A percentile compares a stretch with the other conserved stretches of the same genome.
Evolutionary conservation across 2,888 invertebrate species (phyloP).

Genomic region (Kryphioiulus occultus): DNA sequence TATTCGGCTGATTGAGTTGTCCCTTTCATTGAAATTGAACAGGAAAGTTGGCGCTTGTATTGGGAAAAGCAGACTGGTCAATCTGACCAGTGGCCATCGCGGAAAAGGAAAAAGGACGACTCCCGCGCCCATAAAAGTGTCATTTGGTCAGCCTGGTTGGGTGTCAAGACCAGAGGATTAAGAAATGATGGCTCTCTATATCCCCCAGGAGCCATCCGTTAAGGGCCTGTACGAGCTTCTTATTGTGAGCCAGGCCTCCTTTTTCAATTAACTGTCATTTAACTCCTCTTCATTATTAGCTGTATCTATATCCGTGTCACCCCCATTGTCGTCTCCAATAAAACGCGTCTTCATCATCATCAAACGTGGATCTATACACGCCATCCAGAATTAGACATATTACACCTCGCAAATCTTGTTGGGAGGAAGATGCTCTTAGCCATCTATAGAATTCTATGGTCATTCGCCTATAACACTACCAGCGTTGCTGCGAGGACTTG

Average conservation of each 20-base stretch:
- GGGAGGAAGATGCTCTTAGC: not conserved
- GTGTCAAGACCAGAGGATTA: constrained; percentile 24
- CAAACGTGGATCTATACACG: constrained; percentile 10
- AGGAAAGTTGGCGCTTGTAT: not conserved
- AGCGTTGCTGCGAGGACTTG: no score
- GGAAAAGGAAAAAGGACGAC: not conserved
- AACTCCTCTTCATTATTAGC: constrained; percentile 31
- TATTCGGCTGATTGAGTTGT: constrained; percentile 35
- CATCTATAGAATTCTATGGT: not conserved
- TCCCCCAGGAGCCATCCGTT: constrained; percentile 29
- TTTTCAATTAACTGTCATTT: constrained; percentile 35
- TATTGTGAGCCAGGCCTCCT: constrained; percentile 10
- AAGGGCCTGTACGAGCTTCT: not conserved
- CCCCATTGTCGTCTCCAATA: constrained; percentile 26
- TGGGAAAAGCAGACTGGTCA: not conserved
- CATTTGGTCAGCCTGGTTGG: constrained; percentile 33
- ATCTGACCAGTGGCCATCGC: not conserved
- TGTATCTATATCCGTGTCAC: constrained; percentile 35
- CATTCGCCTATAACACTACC: not conserved
- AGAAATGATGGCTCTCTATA: constrained; percentile 25
- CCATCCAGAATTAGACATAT: constrained; percentile 18
- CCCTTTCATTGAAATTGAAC: not conserved
- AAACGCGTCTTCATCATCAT: constrained; percentile 35
- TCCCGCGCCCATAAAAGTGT: constrained; percentile 3
- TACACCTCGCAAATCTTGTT: constrained; percentile 20